Evolutionary conservation across 2,113 vertebrate genomes (phyloP).

Genomic region (Rhinichthys klamathensis): DNA sequence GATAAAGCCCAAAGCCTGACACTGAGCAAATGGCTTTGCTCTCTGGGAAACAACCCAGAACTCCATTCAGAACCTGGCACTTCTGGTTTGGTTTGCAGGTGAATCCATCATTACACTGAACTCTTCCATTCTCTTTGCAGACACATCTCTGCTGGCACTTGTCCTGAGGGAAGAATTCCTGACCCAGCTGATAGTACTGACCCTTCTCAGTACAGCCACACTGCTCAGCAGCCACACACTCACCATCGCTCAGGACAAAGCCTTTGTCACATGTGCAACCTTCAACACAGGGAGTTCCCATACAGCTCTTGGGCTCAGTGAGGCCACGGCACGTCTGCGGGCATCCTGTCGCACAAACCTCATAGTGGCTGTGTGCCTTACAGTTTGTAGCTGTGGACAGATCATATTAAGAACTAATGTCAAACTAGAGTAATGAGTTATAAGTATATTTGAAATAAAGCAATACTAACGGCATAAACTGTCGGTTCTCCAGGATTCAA

Average conservation of each 20-base stretch:
- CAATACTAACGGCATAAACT: slow-evolving; percentile 69
- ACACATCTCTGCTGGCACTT: slow-evolving; percentile 56
- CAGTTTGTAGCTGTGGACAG: slow-evolving; percentile 44
- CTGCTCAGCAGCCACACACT: slow-evolving; percentile 61
- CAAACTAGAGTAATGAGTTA: not conserved
- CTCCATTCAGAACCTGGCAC: slow-evolving; percentile 59
- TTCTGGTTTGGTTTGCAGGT: slow-evolving; percentile 58
- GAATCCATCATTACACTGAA: slow-evolving; percentile 52
- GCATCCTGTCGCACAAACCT: slow-evolving; percentile 22
- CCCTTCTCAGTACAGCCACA: slow-evolving; percentile 62
- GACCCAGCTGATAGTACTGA: slow-evolving; percentile 58
- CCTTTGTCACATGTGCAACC: slow-evolving; percentile 61
- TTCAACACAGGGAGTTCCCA: slow-evolving; percentile 49
- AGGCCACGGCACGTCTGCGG: slow-evolving; percentile 40
- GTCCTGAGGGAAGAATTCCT: slow-evolving; percentile 62
- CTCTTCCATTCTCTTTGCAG: slow-evolving; percentile 54
- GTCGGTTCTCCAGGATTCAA: slow-evolving; percentile 63
- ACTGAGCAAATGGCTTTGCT: slow-evolving; percentile 56
- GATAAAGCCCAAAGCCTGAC: slow-evolving; percentile 55
- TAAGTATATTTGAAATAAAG: too few species aligned
- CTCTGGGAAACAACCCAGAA: slow-evolving; percentile 59
- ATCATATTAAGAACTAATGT: not conserved
- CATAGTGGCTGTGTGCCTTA: slow-evolving; percentile 56
- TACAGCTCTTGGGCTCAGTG: slow-evolving; percentile 33
- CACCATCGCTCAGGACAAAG: slow-evolving; percentile 51